A percentile compares a stretch with the other conserved stretches of the same genome.
phyloP scores from a whole-genome alignment of 2,888 invertebrate species.

The Tubiluchus corallicola region DNA sequence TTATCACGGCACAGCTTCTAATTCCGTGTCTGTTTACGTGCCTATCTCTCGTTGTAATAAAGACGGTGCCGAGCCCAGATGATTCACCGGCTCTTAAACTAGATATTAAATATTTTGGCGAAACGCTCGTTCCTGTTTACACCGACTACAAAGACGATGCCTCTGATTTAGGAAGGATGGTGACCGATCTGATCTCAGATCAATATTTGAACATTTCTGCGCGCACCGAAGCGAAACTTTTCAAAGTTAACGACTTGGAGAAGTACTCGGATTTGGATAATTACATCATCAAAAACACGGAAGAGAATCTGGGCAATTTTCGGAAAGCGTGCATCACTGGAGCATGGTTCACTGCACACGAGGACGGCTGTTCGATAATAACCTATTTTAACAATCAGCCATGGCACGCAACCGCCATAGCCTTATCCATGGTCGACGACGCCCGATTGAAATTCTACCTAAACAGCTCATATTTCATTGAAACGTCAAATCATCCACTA shows the following conservation, averaged over 20 bases:
- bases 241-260: too few species aligned
- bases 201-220: constrained; percentile 20
- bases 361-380: constrained; percentile 19
- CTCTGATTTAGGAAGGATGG: constrained; percentile 9
- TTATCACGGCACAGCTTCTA: constrained; percentile 39
- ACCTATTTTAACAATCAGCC: constrained; percentile 63
- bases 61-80: constrained; percentile 31
- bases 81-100: constrained; percentile 38
- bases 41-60: constrained; percentile 41
- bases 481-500: constrained; percentile 44
- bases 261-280: constrained; percentile 8
- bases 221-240: constrained; percentile 3
- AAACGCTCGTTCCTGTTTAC: neutral
- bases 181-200: too few species aligned
- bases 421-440: constrained; percentile 42
- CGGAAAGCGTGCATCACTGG: constrained; percentile 27
- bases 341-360: constrained; percentile 17
- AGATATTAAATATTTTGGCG: constrained; percentile 28
- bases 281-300: constrained; percentile 18
- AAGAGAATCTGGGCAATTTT: constrained; percentile 23
- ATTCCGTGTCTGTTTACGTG: constrained; percentile 46
- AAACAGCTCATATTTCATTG: constrained; percentile 24
- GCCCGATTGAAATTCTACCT: constrained; percentile 35
- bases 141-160: neutral
- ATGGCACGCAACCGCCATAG: constrained; percentile 48